Percentiles rank a stretch among this genome's conserved stretches.
These are phyloP conservation scores for Heliothis subflexa DNA, from an alignment of 1,140 invertebrate species.

Conservation along the genomic window DNA sequence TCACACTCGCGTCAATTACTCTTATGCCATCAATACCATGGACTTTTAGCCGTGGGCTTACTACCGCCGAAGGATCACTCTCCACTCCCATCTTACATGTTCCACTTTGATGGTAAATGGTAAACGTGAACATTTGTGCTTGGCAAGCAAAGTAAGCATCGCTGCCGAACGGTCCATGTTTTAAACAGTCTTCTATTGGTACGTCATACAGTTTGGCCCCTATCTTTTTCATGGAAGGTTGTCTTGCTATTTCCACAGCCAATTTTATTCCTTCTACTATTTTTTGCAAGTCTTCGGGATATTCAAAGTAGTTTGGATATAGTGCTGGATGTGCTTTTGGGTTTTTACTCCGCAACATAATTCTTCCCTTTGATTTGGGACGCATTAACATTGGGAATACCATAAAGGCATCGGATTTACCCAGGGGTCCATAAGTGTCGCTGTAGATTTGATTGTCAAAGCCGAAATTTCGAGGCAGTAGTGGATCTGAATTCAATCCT, in stretches of 20 bases:
- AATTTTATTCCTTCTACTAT: constrained; percentile 89
- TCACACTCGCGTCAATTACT: constrained; percentile 93
- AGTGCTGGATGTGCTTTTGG: constrained; percentile 93
- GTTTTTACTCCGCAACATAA: constrained; percentile 89
- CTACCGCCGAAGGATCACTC: constrained; percentile 89
- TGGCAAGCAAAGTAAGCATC: constrained; percentile 92
- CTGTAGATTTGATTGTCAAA: constrained; percentile 87
- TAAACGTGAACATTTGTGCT: constrained; percentile 89
- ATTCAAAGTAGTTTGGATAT: constrained; percentile 92
- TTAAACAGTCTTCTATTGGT: constrained; percentile 88
- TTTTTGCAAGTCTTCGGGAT: constrained; percentile 88
- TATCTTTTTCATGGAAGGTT: constrained; percentile 87
- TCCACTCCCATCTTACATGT: constrained; percentile 94
- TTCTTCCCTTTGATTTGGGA: constrained; percentile 91
- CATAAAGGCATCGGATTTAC: constrained; percentile 87
- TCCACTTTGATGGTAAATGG: constrained; percentile 93
- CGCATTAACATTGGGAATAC: constrained; percentile 90
- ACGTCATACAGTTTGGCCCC: constrained; percentile 88
- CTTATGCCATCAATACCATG: constrained; percentile 90
- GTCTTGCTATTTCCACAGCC: constrained; percentile 87
- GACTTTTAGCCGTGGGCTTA: constrained; percentile 90
- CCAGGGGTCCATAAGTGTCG: constrained; percentile 84
- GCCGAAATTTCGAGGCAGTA: constrained; percentile 86
- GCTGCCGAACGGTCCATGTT: constrained; percentile 87
- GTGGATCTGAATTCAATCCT: constrained; percentile 85